Evolutionary conservation across 2,797 vertebrate species (phyloP).

Genomic region (Kryptopterus vitreolus): DNA sequence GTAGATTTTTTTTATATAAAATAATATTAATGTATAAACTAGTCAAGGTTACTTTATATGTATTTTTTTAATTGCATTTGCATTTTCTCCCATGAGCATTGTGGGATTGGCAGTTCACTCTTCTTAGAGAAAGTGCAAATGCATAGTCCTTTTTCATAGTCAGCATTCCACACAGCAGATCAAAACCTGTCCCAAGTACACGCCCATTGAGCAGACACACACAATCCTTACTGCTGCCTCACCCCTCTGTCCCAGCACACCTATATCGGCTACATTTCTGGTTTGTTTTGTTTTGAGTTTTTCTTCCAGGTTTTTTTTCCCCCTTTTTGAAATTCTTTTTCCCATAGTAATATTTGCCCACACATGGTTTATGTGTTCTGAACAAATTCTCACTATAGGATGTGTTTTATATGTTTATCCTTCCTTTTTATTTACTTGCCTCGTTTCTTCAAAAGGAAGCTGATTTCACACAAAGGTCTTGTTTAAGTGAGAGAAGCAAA

Average conservation of each 20-base stretch:
- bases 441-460: not conserved
- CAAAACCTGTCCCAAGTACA: constrained; percentile 59
- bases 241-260: not conserved
- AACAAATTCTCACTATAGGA: not conserved
- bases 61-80: not conserved
- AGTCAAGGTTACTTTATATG: not conserved
- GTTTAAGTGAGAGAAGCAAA: constrained; percentile 1
- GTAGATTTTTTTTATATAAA: not conserved
- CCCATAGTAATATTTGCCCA: not conserved
- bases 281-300: not conserved
- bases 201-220: constrained; percentile 42
- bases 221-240: constrained; percentile 2
- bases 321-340: not conserved
- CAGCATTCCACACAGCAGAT: constrained; percentile 63
- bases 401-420: not conserved
- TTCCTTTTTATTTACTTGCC: not conserved
- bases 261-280: not conserved
- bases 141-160: not conserved
- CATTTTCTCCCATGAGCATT: not conserved
- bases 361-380: not conserved
- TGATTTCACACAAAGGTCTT: not conserved
- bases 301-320: not conserved
- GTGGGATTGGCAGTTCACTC: not conserved
- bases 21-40: not conserved
- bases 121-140: constrained; percentile 1